Conservation (phyloP, 2,113 vertebrate genomes). For the Oceanodroma tethys region DNA sequence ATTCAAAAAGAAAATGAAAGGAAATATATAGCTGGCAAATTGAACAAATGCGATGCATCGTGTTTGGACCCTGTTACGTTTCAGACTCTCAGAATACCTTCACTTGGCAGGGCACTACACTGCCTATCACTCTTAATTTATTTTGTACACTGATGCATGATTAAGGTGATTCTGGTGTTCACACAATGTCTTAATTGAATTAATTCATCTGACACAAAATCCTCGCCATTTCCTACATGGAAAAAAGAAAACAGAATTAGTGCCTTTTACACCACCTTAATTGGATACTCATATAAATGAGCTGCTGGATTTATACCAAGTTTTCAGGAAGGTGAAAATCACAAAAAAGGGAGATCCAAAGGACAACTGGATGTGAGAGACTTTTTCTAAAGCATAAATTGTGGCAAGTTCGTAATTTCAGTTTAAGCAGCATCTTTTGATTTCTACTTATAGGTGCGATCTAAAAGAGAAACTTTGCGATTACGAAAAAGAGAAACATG, state of each 20-base stretch:
- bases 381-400: neutral
- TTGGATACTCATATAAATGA: neutral
- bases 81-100: neutral
- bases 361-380: neutral
- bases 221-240: neutral
- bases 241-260: neutral
- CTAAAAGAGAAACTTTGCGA: neutral
- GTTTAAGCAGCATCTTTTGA: neutral
- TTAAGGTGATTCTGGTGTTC: neutral
- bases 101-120: neutral
- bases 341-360: neutral
- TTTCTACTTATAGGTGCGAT: neutral
- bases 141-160: neutral
- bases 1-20: neutral
- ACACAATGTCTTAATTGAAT: neutral
- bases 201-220: neutral
- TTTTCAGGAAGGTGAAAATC: neutral
- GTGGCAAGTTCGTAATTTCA: neutral
- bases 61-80: neutral
- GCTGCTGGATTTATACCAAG: neutral
- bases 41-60: neutral
- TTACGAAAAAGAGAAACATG: neutral
- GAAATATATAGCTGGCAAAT: neutral
- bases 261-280: neutral
- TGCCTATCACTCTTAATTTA: neutral